Evolutionary conservation across 2,113 vertebrate species (phyloP), one percentile per base, ranked within the genome.

Genomic region (Noctilio leporinus): DNA sequence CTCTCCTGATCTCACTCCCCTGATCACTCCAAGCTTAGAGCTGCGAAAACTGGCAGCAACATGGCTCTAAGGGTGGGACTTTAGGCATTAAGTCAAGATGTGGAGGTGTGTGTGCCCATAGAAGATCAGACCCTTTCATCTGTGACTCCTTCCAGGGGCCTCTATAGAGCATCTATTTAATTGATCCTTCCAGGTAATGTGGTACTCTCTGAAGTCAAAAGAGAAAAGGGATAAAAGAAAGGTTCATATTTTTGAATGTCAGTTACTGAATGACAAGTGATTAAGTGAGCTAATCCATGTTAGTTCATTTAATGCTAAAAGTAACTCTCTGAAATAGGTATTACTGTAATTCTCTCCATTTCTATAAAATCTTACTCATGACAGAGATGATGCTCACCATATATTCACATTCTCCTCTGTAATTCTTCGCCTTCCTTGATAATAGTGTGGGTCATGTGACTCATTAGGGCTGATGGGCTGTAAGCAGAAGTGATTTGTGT

Each of bases 251-350:
- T 64, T 72, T 4, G 4, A 82, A 43, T 45, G 14, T 55, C 35
- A 30, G 33, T 70, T 47, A 51, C 12, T 49, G 22, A 40, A 38
- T 51, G 49, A 73, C 33, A 49, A 15, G 11, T 45, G 65, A 86
- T 73, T 86, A 45, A 91, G 19, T 40, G 70, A 67, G 40, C 86
- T 33, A 84, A 67, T 38, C 65, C 35, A 53, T 26, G 78, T 57
- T 59, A 43, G 7, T 28, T 75, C 33, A 28, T 49, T 76, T 72
- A 76, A 86, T 75, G 80, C 51, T 72, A 72, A 76, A 62, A 76
- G 69, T 59, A 64, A 30, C 33, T 78, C 86, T 47, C 40, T 82
- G 64, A 92, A 72, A 86, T 14, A 77, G 67, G 6, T 33, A 15
- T 81, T 17, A 45, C 19, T 24, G 3, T 49, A 59, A 24, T 51